phyloP scores from a whole-genome alignment of 1,140 invertebrate species.

The Batillaria attramentaria region DNA sequence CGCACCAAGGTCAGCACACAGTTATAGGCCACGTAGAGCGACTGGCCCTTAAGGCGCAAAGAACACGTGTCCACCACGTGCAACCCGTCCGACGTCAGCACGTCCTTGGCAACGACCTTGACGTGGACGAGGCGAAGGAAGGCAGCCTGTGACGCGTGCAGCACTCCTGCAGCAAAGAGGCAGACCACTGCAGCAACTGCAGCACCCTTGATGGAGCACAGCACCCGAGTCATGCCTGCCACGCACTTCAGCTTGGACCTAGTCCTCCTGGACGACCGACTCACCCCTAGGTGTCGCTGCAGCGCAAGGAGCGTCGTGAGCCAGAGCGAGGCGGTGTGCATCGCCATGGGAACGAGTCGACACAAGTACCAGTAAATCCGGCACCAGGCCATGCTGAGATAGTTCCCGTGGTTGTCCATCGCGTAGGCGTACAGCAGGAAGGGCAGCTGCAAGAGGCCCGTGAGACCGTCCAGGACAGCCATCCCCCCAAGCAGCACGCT shows the following conservation, averaged over 20 bases:
- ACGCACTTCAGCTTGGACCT: neutral
- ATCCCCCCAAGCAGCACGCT: constrained; percentile 5
- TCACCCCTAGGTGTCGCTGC: constrained; percentile 9
- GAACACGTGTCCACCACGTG: constrained; percentile 1
- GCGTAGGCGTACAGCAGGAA: constrained; percentile 4
- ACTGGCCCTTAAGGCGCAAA: neutral
- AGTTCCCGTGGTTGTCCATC: neutral
- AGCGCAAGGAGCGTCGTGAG: constrained; percentile 4
- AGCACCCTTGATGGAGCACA: neutral
- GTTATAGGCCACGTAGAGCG: constrained; percentile 5
- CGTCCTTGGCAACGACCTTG: neutral
- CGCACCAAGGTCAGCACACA: constrained; percentile 7
- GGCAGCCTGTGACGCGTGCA: neutral
- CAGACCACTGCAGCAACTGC: neutral
- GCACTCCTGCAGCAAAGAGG: neutral
- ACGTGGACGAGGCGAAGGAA: neutral
- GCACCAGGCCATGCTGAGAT: constrained; percentile 4
- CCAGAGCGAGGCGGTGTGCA: constrained; percentile 18
- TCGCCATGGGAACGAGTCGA: neutral
- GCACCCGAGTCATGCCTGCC: neutral
- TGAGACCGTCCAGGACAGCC: neutral
- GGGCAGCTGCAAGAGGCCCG: neutral
- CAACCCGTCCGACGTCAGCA: neutral
- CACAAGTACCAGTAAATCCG: constrained; percentile 11
- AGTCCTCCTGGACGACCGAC: neutral